Conservation (phyloP, 2,113 vertebrate genomes). For the Antennarius striatus region DNA sequence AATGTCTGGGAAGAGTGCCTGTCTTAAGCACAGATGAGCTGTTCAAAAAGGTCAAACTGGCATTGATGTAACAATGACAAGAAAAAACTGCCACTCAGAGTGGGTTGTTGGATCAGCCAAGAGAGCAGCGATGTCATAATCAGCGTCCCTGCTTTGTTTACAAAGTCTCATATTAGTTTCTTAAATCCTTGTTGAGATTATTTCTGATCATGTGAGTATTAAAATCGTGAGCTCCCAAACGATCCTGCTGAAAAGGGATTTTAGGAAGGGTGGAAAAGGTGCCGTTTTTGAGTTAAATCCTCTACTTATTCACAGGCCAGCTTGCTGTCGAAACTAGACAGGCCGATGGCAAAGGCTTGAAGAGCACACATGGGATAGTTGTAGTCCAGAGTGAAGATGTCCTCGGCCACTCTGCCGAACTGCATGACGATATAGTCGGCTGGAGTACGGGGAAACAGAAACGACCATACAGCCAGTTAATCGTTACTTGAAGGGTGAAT, state of each 20-base stretch:
- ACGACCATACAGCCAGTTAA: background rate
- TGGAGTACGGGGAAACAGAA: conserved; percentile 40
- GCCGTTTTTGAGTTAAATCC: background rate
- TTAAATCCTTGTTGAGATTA: background rate
- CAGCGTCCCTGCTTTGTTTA: background rate
- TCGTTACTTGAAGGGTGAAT: background rate
- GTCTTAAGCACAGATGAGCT: conserved; percentile 13
- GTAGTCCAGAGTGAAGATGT: conserved; percentile 95
- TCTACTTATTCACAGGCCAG: conserved; percentile 88
- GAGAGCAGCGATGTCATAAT: background rate
- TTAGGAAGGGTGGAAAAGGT: background rate
- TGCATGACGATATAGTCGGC: conserved; percentile 99
- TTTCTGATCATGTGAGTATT: background rate
- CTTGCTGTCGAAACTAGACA: conserved; percentile 98
- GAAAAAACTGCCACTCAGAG: background rate
- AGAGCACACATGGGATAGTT: conserved; percentile 96
- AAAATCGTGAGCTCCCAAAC: background rate
- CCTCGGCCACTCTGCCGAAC: conserved; percentile 94
- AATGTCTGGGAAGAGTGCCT: conserved; percentile 5
- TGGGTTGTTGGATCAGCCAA: background rate
- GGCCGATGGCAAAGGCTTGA: conserved; percentile 95
- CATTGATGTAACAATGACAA: background rate
- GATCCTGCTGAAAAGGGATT: background rate
- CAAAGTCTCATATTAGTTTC: background rate
- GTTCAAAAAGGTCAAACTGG: background rate